Percentiles rank a stretch among this genome's conserved stretches.
phyloP scores from a whole-genome alignment of 23 tunicate genomes.

The Styela clava region DNA sequence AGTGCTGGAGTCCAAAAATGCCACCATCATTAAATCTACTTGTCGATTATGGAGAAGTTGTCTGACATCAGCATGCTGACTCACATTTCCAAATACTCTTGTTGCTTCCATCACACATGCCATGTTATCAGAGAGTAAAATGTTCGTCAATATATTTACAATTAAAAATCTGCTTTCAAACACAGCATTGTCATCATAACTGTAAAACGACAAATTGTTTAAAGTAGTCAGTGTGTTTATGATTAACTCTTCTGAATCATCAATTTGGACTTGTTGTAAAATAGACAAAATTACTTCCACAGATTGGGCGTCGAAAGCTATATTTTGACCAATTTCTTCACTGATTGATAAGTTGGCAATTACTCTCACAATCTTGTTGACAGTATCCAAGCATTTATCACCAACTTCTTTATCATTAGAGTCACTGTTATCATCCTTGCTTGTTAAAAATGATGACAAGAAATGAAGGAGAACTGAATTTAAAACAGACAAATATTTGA shows the following conservation, averaged over 20 bases:
- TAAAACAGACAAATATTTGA: neutral
- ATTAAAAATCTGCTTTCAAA: constrained; percentile 28
- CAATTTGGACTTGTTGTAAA: neutral
- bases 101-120: constrained; percentile 61
- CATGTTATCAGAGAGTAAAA: constrained; percentile 54
- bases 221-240: constrained; percentile 55
- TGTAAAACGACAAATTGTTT: constrained; percentile 77
- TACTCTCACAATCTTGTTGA: constrained; percentile 62
- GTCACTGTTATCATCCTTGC: neutral
- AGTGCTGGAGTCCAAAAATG: constrained; percentile 73
- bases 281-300: constrained; percentile 17
- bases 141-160: constrained; percentile 27
- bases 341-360: constrained; percentile 74
- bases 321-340: constrained; percentile 45
- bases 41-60: constrained; percentile 61
- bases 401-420: neutral
- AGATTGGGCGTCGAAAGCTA: constrained; percentile 32
- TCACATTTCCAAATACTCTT: constrained; percentile 79
- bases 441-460: neutral
- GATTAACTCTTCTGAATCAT: constrained; percentile 52
- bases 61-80: constrained; percentile 65
- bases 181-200: constrained; percentile 32
- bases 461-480: constrained; percentile 6
- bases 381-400: constrained; percentile 36
- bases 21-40: constrained; percentile 82